Evolutionary conservation across 2,888 invertebrate genomes (phyloP).

Genomic region (Tenthredo scrophulariae): DNA sequence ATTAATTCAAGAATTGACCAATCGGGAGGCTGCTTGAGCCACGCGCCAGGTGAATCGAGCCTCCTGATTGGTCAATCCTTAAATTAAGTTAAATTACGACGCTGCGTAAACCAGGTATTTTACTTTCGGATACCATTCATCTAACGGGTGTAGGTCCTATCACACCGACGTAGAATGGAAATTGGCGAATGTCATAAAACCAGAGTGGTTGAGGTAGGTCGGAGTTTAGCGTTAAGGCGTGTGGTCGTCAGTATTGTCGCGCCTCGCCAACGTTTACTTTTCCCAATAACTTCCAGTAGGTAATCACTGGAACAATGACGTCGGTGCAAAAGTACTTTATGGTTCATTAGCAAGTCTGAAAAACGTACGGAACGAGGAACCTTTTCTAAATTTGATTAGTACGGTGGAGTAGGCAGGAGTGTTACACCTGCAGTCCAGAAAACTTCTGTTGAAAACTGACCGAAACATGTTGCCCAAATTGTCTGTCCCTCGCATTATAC

Average conservation of each 20-base stretch:
- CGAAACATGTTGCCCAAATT: background rate
- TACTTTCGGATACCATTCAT: background rate
- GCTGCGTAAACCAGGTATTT: no score
- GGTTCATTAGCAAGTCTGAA: conserved; percentile 20
- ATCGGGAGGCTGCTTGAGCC: no score
- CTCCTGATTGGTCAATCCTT: no score
- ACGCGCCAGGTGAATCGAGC: no score
- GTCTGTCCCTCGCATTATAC: background rate
- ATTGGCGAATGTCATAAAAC: background rate
- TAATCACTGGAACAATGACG: conserved; percentile 20
- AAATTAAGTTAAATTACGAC: no score
- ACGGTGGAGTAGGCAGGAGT: background rate
- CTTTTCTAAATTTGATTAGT: conserved; percentile 30
- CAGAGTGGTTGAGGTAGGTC: conserved; percentile 11
- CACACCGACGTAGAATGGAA: background rate
- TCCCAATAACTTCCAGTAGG: background rate
- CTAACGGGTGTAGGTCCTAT: conserved; percentile 10
- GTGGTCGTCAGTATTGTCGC: conserved; percentile 26
- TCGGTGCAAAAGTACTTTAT: conserved; percentile 25
- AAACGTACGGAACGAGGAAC: background rate
- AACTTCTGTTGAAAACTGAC: conserved; percentile 25
- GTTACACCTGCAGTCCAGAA: conserved; percentile 15
- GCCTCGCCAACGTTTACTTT: conserved; percentile 17
- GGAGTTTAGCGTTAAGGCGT: background rate
- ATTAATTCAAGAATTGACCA: no score